Conservation (phyloP, 2,113 vertebrate species). For the Phaetusa simplex region DNA sequence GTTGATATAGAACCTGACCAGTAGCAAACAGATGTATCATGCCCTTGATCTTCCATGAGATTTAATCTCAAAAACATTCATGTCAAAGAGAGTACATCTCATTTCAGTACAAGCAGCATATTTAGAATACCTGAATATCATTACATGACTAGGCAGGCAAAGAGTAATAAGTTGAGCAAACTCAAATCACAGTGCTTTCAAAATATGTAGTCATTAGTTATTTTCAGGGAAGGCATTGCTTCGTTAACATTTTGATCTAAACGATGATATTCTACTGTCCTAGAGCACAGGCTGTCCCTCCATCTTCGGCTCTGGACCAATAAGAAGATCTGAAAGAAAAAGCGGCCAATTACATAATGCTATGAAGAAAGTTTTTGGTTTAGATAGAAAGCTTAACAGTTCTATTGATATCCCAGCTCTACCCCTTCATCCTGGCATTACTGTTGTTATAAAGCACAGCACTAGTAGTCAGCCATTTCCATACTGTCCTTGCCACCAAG, state of each 20-base stretch:
- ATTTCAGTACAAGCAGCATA: slow-evolving; percentile 52
- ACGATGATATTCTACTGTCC: slow-evolving; percentile 89
- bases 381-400: background rate
- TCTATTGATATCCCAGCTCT: background rate
- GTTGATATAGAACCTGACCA: slow-evolving; percentile 48
- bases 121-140: slow-evolving; percentile 61
- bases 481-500: background rate
- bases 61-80: slow-evolving; percentile 65
- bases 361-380: background rate
- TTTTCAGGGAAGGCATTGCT: slow-evolving; percentile 97
- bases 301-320: slow-evolving; percentile 90
- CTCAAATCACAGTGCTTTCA: slow-evolving; percentile 73
- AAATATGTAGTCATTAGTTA: slow-evolving; percentile 93
- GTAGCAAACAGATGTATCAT: slow-evolving; percentile 57
- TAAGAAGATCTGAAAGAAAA: slow-evolving; percentile 84
- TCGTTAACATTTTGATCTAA: slow-evolving; percentile 94
- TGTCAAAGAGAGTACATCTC: slow-evolving; percentile 60
- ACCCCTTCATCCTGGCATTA: no score
- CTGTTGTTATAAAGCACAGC: background rate
- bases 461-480: background rate
- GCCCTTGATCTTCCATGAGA: slow-evolving; percentile 54
- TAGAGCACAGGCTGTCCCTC: slow-evolving; percentile 91
- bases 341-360: background rate
- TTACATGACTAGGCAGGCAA: slow-evolving; percentile 73
- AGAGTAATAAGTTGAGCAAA: slow-evolving; percentile 58